phyloP scores from a whole-genome alignment of 2,797 vertebrate genomes.

The Danio albolineatus region DNA sequence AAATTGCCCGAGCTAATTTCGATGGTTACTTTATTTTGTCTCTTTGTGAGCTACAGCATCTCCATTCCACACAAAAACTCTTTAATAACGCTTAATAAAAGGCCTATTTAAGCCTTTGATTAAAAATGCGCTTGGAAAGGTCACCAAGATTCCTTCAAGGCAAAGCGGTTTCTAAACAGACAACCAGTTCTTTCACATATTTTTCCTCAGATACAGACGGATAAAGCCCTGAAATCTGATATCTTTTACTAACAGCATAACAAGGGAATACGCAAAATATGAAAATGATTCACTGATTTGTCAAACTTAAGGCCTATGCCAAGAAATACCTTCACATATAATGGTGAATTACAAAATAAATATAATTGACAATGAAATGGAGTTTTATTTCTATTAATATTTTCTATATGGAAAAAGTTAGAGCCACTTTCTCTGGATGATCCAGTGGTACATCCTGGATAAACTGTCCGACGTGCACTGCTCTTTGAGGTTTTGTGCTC shows the following conservation, averaged over 20 bases:
- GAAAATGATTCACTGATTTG: neutral
- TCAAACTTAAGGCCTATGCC: too few relatives aligned
- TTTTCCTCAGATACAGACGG: neutral
- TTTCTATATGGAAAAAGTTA: too few relatives aligned
- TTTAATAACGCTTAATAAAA: conserved; percentile 20
- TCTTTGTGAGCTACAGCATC: neutral
- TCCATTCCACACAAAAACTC: conserved; percentile 15
- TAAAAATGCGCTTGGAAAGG: conserved; percentile 13
- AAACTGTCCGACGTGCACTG: too few relatives aligned
- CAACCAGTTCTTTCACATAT: neutral
- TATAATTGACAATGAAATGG: too few relatives aligned
- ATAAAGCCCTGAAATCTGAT: too few relatives aligned
- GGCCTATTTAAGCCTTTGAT: neutral
- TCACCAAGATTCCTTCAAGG: conserved; percentile 14
- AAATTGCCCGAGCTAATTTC: conserved; percentile 4
- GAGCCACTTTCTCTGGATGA: too few relatives aligned
- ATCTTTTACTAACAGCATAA: neutral
- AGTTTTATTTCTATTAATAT: too few relatives aligned
- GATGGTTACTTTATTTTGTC: neutral
- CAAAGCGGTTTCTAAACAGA: neutral
- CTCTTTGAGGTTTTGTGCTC: too few relatives aligned
- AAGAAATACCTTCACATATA: too few relatives aligned
- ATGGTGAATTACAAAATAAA: too few relatives aligned
- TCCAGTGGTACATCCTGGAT: too few relatives aligned
- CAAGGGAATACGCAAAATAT: neutral